Base-by-base conservation (phyloP, 1,140 invertebrate genomes). In the Phortica variegata region DNA sequence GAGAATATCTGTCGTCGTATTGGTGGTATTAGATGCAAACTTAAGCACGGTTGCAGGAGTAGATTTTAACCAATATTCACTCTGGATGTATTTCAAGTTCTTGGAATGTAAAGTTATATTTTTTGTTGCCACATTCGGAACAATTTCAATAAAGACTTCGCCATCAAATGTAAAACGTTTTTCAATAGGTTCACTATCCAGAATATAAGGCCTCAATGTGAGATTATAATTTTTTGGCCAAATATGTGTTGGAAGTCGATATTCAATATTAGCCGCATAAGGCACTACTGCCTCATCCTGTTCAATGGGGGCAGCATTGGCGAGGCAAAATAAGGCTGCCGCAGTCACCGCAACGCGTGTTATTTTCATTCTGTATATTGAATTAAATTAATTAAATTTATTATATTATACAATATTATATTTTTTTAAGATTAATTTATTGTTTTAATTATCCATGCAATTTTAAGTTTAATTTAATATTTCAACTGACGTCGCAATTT, bases 181-280 rank as follows among this genome's bases (percentile, higher is more conserved):
- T 3, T 57, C 58, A 44, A 80, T 74, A 41, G n/a, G n/a, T 26
- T 75, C 75, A 12, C 60, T 77, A 20, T 83, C 79, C 39, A 60
- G 37, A 23, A 86, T 79, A 65, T 83, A 79, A 4, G 84, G 82
- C 2, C 78, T 74, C 8, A 91, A 76, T 2, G 77, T 74, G 3
- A 91, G 66, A 5, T 79, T 79, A 60, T 91, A 91, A 47, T 84
- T 79, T 4, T 76, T 73, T 3, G 89, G 89, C 8, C n/a, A 33
- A 13, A 73, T 60, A 17, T 36, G 9, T 2, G 33, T 18, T 5
- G 61, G 39, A 7, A 74, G 42, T 19, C 71, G 55, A 41, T 74
- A 74, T 3, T 65, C 57, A 3, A 8, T 8, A 52, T 21, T 0
- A 0, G 52, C 55, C 2, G 18, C n/a, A 0, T 60, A 56, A 9